A percentile compares a stretch with the other conserved stretches of the same genome.
Evolutionary conservation across 2,797 vertebrate species (phyloP).

Genomic region (Rhinogobio ventralis): DNA sequence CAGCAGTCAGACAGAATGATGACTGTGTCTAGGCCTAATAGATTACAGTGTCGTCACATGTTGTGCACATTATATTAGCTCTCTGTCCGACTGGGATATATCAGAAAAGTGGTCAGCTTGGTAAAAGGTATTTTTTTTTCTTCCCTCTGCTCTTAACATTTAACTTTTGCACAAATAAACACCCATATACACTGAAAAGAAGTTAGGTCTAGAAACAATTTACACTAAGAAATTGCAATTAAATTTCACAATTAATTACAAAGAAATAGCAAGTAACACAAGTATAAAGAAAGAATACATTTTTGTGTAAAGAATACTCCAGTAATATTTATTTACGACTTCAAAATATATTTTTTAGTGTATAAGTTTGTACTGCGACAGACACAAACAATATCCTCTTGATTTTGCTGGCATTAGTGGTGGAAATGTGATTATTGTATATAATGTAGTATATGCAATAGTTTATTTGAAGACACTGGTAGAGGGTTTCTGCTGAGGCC

Average conservation of each 20-base stretch:
- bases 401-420: background rate
- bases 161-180: background rate
- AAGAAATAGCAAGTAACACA: background rate
- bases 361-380: background rate
- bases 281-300: background rate
- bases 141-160: background rate
- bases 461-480: background rate
- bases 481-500: background rate
- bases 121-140: background rate
- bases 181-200: background rate
- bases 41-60: conserved; percentile 16
- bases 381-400: background rate
- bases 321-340: background rate
- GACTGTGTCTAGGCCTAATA: conserved; percentile 6
- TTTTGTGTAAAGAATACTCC: too few relatives aligned
- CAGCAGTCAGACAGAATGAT: conserved; percentile 9
- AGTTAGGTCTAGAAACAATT: background rate
- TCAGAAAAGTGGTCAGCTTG: background rate
- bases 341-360: background rate
- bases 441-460: background rate
- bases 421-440: background rate
- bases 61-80: conserved; percentile 10
- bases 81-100: background rate
- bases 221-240: background rate
- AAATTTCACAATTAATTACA: background rate